Conservation (phyloP, 2,113 vertebrate genomes). For the Martes martes region DNA sequence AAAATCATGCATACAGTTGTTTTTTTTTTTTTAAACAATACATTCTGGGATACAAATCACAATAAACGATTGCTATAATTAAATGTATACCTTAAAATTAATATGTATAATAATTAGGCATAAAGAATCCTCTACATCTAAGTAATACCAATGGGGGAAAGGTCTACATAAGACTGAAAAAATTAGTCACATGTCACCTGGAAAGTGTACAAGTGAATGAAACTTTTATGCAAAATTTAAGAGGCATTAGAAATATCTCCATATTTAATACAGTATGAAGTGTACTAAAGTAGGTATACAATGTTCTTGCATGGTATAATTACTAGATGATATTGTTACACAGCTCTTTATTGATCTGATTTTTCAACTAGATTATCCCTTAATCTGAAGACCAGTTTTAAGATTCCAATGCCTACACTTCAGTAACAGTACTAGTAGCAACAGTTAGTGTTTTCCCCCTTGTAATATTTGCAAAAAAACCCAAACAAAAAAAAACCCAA, state of each 20-base stretch:
- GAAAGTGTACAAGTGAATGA: slow-evolving; percentile 70
- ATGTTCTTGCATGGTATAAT: slow-evolving; percentile 69
- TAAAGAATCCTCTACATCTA: slow-evolving; percentile 69
- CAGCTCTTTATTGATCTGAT: slow-evolving; percentile 60
- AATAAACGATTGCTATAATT: slow-evolving; percentile 63
- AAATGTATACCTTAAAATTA: slow-evolving; percentile 71
- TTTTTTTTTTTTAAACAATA: slow-evolving; percentile 65
- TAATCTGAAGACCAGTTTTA: slow-evolving; percentile 65
- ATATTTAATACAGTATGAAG: slow-evolving; percentile 66
- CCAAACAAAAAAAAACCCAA: no score
- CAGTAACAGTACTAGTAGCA: slow-evolving; percentile 62
- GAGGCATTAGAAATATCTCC: slow-evolving; percentile 63
- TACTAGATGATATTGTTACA: slow-evolving; percentile 54
- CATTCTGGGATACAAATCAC: slow-evolving; percentile 74
- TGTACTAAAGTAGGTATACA: slow-evolving; percentile 63
- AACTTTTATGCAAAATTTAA: slow-evolving; percentile 59
- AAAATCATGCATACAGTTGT: slow-evolving; percentile 71
- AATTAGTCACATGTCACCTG: slow-evolving; percentile 55
- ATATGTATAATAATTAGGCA: slow-evolving; percentile 73
- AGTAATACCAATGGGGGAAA: slow-evolving; percentile 51
- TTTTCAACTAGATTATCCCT: slow-evolving; percentile 68
- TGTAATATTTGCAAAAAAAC: slow-evolving; percentile 52
- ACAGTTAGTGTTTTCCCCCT: slow-evolving; percentile 65
- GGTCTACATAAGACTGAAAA: slow-evolving; percentile 64
- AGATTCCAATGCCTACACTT: slow-evolving; percentile 58